Evolutionary conservation across 2,797 vertebrate genomes (phyloP).

Genomic region (Xiphorhynchus erythropygius): DNA sequence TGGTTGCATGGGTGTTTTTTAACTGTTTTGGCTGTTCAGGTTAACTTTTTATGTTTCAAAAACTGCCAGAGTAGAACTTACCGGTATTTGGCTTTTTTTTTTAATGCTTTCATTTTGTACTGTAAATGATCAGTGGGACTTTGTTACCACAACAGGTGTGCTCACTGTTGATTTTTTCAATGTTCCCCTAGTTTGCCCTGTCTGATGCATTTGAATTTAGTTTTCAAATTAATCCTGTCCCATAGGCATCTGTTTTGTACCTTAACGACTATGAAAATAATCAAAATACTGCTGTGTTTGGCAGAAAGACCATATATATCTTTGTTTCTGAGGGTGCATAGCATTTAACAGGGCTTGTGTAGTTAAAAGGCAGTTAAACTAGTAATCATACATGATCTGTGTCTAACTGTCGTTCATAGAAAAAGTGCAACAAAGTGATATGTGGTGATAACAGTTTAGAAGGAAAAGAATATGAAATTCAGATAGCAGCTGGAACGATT

Average conservation of each 20-base stretch:
- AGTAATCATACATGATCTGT: constrained; percentile 47
- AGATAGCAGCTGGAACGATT: constrained; percentile 76
- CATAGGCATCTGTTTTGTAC: background rate
- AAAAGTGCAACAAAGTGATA: constrained; percentile 67
- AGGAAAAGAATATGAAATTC: constrained; percentile 77
- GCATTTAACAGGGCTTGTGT: constrained; percentile 41
- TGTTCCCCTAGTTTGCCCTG: background rate
- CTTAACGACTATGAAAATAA: constrained; percentile 17
- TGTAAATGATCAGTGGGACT: background rate
- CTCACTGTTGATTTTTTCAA: background rate
- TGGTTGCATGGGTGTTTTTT: background rate
- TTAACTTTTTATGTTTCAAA: background rate
- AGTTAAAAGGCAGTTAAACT: constrained; percentile 69
- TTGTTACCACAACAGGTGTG: background rate
- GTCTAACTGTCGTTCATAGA: constrained; percentile 44
- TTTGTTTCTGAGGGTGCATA: constrained; percentile 50
- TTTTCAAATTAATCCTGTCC: background rate
- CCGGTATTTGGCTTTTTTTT: background rate
- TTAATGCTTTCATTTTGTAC: background rate
- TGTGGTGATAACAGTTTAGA: constrained; percentile 70
- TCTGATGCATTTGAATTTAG: background rate
- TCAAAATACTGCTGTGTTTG: background rate
- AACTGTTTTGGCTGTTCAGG: background rate
- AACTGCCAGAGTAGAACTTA: background rate
- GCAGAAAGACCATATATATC: background rate